These are phyloP conservation scores for Sinocyclocheilus anophthalmus DNA, from an alignment of 2,113 vertebrate species.

Conservation along the genomic window DNA sequence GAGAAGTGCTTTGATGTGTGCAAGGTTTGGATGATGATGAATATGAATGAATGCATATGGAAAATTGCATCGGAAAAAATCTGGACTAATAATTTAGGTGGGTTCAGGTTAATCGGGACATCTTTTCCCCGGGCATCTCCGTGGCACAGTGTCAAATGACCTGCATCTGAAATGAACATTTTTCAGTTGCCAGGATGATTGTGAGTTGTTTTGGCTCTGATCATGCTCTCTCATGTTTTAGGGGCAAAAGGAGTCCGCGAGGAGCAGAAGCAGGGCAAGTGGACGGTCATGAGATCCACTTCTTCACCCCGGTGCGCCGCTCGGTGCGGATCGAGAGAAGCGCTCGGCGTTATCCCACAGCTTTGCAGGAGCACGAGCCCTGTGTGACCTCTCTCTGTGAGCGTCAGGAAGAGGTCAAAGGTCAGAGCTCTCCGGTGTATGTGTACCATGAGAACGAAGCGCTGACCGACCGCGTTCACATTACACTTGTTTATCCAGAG, in stretches of 20 bases:
- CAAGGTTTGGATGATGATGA: too few relatives aligned
- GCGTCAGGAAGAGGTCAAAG: background rate
- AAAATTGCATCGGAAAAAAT: too few relatives aligned
- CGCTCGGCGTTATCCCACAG: constrained; percentile 60
- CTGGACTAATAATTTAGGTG: too few relatives aligned
- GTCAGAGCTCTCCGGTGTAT: constrained; percentile 59
- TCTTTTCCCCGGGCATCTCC: too few relatives aligned
- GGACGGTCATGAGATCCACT: constrained; percentile 73
- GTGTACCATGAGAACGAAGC: constrained; percentile 77
- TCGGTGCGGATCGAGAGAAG: constrained; percentile 73
- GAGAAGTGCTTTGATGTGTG: too few relatives aligned
- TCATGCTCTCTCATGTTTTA: background rate
- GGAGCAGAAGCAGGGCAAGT: constrained; percentile 48
- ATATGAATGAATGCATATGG: too few relatives aligned
- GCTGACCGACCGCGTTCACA: constrained; percentile 66
- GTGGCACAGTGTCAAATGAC: too few relatives aligned
- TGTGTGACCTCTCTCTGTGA: constrained; percentile 73
- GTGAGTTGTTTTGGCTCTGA: too few relatives aligned
- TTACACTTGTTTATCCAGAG: constrained; percentile 61
- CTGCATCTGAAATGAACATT: too few relatives aligned
- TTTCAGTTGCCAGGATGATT: too few relatives aligned
- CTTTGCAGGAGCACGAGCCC: constrained; percentile 75
- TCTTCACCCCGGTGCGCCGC: constrained; percentile 78
- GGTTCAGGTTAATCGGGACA: too few relatives aligned
- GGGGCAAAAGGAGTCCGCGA: constrained; percentile 62